Evolutionary conservation across 2,113 vertebrate species (phyloP).

Genomic region (Corvus moneduloides): DNA sequence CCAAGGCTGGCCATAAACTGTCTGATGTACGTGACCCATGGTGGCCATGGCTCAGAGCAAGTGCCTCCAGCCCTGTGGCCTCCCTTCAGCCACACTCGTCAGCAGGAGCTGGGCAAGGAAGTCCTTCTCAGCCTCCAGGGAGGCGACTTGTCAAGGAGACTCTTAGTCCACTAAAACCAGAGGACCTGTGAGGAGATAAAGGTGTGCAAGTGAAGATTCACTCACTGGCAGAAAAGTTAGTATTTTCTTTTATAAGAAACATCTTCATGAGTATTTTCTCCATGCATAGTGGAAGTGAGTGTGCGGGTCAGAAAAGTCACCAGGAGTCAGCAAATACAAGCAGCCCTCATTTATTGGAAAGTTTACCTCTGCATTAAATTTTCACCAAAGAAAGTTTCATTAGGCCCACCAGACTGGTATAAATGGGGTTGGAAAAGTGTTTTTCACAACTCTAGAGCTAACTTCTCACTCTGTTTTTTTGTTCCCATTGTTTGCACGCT

Average conservation of each 20-base stretch:
- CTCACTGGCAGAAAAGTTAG: neutral
- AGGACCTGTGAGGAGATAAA: neutral
- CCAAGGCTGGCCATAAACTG: neutral
- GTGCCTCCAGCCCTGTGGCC: neutral
- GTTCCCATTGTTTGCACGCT: neutral
- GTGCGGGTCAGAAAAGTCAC: neutral
- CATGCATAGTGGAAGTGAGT: neutral
- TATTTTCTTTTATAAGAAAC: conserved; percentile 29
- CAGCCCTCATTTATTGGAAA: conserved; percentile 34
- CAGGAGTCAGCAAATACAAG: conserved; percentile 16
- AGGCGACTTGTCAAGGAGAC: neutral
- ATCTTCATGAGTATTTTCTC: neutral
- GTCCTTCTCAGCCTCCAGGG: neutral
- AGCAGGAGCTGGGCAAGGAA: neutral
- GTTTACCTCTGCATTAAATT: conserved; percentile 63
- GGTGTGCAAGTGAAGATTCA: neutral
- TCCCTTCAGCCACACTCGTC: neutral
- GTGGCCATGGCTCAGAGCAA: neutral
- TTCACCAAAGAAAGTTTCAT: conserved; percentile 45
- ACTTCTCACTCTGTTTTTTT: conserved; percentile 18
- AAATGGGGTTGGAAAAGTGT: neutral
- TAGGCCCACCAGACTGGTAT: conserved; percentile 28
- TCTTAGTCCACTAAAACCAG: neutral
- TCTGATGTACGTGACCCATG: neutral
- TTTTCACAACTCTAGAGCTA: conserved; percentile 1